Evolutionary conservation across 1,140 invertebrate species (phyloP).

Genomic region (Lerema accius): DNA sequence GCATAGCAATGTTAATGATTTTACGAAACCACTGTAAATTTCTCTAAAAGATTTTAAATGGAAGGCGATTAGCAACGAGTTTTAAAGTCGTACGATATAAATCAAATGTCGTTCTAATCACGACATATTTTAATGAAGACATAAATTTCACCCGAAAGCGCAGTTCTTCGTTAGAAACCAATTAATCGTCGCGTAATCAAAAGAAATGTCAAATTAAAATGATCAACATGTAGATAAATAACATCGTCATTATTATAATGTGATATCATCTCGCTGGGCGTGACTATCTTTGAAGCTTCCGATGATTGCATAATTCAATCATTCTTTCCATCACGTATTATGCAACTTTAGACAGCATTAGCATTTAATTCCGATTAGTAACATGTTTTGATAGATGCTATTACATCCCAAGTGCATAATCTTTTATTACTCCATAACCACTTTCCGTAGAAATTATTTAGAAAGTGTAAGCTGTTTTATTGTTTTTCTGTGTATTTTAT

Average conservation of each 20-base stretch:
- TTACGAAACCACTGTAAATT: not conserved
- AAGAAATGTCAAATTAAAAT: conserved; percentile 26
- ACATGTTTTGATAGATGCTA: not conserved
- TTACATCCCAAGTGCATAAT: not conserved
- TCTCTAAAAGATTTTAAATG: conserved; percentile 6
- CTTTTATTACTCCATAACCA: conserved; percentile 9
- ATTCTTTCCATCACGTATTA: conserved; percentile 5
- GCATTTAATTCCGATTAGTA: not conserved
- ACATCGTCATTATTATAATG: conserved; percentile 2
- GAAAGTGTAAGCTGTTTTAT: not conserved
- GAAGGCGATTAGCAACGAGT: conserved; percentile 1
- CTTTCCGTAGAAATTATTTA: conserved; percentile 29
- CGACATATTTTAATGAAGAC: conserved; percentile 18
- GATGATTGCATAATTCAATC: conserved; percentile 4
- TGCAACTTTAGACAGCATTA: not conserved
- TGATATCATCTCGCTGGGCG: not conserved
- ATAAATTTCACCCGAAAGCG: conserved; percentile 28
- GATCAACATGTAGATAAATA: conserved; percentile 2
- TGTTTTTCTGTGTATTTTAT: not conserved
- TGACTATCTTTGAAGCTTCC: conserved; percentile 6
- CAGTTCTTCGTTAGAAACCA: not conserved
- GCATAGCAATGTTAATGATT: not conserved
- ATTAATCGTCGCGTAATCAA: conserved; percentile 19
- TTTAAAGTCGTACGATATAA: conserved; percentile 13
- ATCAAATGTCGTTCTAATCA: conserved; percentile 23